Base-by-base conservation (phyloP, 2,113 vertebrate species). In the Percopsis transmontana region DNA sequence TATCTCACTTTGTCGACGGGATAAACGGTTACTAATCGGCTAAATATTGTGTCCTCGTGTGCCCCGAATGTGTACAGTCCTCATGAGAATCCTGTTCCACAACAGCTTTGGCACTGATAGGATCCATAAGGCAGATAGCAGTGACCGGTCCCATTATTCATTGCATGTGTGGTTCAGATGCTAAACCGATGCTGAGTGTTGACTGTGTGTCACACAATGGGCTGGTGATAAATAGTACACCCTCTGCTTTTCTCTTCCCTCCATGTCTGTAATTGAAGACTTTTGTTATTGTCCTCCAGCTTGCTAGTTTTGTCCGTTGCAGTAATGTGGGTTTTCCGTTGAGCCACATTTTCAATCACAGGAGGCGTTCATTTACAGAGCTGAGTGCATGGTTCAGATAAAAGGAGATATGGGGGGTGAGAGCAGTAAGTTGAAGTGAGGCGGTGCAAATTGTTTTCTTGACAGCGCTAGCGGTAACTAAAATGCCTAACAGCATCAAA, bases 291-390 rank as follows among this genome's bases (percentile, higher is more conserved):
- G 27, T 40, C 27, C 42, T 18, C 10, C 20, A 20, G n/a, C 20
- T 64, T 0, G 12, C 53, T 15, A 15, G 38, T 15, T 47, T 71
- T 56, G 20, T 44, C 8, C 18, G 23, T 47, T 66, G 50, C 50
- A 52, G 51, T 41, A 66, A 27, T 39, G 41, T 21, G 33, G 5
- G 10, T 15, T 24, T 63, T 66, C 38, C 42, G 18, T 62, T 50
- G 24, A 18, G 24, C 19, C 20, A 38, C 60, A 55, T 65, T 70
- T 69, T 56, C 61, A 47, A 55, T 60, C 62, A 60, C 51, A 60
- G 61, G 63, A 73, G 57, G 48, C 66, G 21, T 62, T 44, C 14
- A 48, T n/a, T n/a, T n/a, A 44, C 11, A 44, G 15, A 44, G 11
- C 11, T 11, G 15, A 44, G 11, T 1, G 15, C 12, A 44, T 7